Percentiles rank a stretch among this genome's conserved stretches.
phyloP scores from a whole-genome alignment of 2,888 invertebrate species.

The Microplitis manilae region DNA sequence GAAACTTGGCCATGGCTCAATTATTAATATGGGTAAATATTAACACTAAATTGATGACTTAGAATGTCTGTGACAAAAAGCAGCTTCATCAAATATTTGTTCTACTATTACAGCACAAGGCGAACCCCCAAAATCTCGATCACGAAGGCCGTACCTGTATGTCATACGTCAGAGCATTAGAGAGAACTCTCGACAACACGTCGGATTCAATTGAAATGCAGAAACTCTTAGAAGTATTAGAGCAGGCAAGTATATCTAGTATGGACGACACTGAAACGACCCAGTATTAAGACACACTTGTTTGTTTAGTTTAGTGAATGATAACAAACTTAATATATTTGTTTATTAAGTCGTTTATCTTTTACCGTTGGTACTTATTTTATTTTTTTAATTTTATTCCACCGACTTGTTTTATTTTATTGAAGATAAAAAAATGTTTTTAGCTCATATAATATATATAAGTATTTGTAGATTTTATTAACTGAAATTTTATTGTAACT shows the following conservation, averaged over 20 bases:
- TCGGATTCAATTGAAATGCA: slow-evolving; percentile 68
- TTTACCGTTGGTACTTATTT: slow-evolving; percentile 36
- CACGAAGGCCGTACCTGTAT: slow-evolving; percentile 88
- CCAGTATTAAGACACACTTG: slow-evolving; percentile 61
- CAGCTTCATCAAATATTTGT: slow-evolving; percentile 39
- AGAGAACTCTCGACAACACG: slow-evolving; percentile 65
- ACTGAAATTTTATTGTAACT: not conserved
- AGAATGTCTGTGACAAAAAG: not conserved
- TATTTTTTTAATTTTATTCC: slow-evolving; percentile 3
- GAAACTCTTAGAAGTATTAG: slow-evolving; percentile 65
- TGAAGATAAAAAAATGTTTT: not conserved
- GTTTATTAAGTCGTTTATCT: slow-evolving; percentile 18
- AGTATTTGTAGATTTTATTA: not conserved
- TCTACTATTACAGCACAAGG: slow-evolving; percentile 84
- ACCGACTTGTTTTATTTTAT: slow-evolving; percentile 11
- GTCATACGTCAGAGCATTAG: slow-evolving; percentile 81
- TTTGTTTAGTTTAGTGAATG: slow-evolving; percentile 17
- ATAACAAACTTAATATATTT: slow-evolving; percentile 11
- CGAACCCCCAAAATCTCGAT: slow-evolving; percentile 92
- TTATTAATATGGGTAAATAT: slow-evolving; percentile 91
- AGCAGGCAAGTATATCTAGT: slow-evolving; percentile 66
- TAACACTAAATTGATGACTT: not conserved
- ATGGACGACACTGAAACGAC: slow-evolving; percentile 64
- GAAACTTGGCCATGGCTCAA: slow-evolving; percentile 91
- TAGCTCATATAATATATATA: not conserved